A percentile compares a stretch with the other conserved stretches of the same genome.
These are phyloP conservation scores for Odontomyia ornata DNA, from an alignment of 2,888 invertebrate genomes.

Conservation along the genomic window DNA sequence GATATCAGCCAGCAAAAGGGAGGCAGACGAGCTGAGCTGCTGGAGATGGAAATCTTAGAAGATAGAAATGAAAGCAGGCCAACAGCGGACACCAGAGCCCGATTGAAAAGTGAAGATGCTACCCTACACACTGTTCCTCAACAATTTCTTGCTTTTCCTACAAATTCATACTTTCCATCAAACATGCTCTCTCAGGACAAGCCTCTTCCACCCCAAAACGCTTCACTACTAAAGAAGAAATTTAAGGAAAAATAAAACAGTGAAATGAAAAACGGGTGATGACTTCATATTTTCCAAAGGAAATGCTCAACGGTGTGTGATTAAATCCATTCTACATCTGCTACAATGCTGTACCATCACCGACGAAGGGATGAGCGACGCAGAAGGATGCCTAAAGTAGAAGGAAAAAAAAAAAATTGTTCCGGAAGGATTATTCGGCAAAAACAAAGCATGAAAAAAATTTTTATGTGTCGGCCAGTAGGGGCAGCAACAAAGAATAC, in stretches of 20 bases:
- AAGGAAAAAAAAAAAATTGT: not conserved
- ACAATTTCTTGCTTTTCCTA: not conserved
- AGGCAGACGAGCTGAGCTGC: not conserved
- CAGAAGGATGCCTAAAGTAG: not conserved
- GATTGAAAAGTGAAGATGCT: constrained; percentile 23
- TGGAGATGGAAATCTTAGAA: not conserved
- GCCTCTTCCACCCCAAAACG: not conserved
- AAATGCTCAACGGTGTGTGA: constrained; percentile 37
- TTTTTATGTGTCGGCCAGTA: constrained; percentile 2
- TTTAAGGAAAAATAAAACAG: constrained; percentile 1
- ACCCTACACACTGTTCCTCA: not conserved
- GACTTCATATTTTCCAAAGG: constrained; percentile 29
- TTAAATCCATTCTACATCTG: constrained; percentile 40
- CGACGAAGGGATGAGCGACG: not conserved
- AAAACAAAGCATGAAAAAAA: constrained; percentile 8
- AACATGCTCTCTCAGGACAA: not conserved
- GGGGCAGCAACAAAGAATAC: not conserved
- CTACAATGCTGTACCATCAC: not conserved
- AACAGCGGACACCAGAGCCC: not conserved
- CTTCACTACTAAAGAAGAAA: not conserved
- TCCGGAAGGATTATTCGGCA: constrained; percentile 4
- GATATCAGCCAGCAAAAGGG: too few relatives aligned
- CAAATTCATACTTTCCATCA: not conserved
- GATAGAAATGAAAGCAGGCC: not conserved
- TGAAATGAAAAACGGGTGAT: constrained; percentile 26